Evolutionary conservation across 2,113 vertebrate species (phyloP).

Genomic region (Syngnathoides biaculeatus): DNA sequence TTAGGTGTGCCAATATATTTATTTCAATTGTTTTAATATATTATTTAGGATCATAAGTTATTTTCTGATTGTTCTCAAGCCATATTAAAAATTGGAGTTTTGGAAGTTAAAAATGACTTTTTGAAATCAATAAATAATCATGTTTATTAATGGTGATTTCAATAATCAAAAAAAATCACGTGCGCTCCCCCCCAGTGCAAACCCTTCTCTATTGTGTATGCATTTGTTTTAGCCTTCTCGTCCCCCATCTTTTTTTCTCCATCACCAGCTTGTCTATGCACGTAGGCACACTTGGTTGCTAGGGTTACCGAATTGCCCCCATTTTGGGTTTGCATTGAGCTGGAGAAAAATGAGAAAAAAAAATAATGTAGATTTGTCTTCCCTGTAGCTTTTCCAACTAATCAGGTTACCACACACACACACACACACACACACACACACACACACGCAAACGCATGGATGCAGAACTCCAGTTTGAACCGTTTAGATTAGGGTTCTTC

Average conservation of each 20-base stretch:
- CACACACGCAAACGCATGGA: slow-evolving; percentile 10
- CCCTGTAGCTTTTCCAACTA: slow-evolving; percentile 51
- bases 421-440: slow-evolving; percentile 11
- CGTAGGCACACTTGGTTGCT: slow-evolving; percentile 66
- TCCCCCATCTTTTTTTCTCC: slow-evolving; percentile 40
- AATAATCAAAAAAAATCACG: no score
- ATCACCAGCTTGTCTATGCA: slow-evolving; percentile 55
- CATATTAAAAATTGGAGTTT: no score
- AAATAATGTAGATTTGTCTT: slow-evolving; percentile 62
- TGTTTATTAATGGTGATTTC: no score
- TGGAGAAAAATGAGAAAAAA: slow-evolving; percentile 54
- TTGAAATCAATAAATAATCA: no score
- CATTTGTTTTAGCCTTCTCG: slow-evolving; percentile 31
- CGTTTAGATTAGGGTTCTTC: neutral
- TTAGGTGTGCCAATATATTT: no score
- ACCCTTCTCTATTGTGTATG: slow-evolving; percentile 19
- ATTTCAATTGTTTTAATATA: no score
- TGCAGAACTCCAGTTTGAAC: slow-evolving; percentile 5
- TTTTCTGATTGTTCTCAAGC: no score
- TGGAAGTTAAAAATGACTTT: no score
- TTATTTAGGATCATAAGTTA: no score
- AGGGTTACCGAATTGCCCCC: slow-evolving; percentile 72
- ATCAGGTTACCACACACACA: slow-evolving; percentile 52
- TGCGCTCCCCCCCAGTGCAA: neutral
- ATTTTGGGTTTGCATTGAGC: slow-evolving; percentile 65